Evolutionary conservation across 1,140 invertebrate species (phyloP).

Genomic region (Dinothrombium tinctorium): DNA sequence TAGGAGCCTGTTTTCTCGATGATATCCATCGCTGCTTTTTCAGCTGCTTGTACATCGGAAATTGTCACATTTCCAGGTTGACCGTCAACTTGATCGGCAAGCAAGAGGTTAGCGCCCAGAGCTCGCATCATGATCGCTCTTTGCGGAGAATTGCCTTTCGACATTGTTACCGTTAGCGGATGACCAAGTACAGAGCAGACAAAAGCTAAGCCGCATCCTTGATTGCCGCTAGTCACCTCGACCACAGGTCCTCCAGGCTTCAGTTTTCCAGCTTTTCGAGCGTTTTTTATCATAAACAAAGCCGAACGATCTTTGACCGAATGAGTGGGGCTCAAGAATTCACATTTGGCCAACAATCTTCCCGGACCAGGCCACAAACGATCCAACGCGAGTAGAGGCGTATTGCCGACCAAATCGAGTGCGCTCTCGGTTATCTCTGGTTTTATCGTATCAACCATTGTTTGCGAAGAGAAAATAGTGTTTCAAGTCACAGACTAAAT

Average conservation of each 20-base stretch:
- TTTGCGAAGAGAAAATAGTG: no score
- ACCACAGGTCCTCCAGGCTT: conserved; percentile 3
- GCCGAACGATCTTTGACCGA: conserved; percentile 10
- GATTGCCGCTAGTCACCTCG: conserved; percentile 11
- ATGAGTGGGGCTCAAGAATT: conserved; percentile 8
- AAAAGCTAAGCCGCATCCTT: conserved; percentile 11
- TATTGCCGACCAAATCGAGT: conserved; percentile 8
- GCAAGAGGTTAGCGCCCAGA: conserved; percentile 4
- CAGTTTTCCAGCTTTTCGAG: conserved; percentile 4
- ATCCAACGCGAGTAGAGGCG: conserved; percentile 10
- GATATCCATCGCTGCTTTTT: conserved; percentile 1
- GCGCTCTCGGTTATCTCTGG: not conserved
- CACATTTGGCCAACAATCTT: conserved; percentile 11
- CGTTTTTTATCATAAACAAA: conserved; percentile 7
- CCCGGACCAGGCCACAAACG: conserved; percentile 11
- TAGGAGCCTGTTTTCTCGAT: not conserved
- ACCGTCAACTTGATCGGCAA: conserved; percentile 6
- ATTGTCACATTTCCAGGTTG: conserved; percentile 10
- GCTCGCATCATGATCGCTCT: conserved; percentile 7
- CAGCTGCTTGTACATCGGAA: conserved; percentile 6
- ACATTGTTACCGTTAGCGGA: conserved; percentile 9
- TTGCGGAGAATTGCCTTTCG: conserved; percentile 10
- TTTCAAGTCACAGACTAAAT: no score
- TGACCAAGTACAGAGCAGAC: conserved; percentile 6
- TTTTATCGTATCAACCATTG: no score